Evolutionary conservation across 2,113 vertebrate species (phyloP).

Genomic region (Falcunculus frontatus): DNA sequence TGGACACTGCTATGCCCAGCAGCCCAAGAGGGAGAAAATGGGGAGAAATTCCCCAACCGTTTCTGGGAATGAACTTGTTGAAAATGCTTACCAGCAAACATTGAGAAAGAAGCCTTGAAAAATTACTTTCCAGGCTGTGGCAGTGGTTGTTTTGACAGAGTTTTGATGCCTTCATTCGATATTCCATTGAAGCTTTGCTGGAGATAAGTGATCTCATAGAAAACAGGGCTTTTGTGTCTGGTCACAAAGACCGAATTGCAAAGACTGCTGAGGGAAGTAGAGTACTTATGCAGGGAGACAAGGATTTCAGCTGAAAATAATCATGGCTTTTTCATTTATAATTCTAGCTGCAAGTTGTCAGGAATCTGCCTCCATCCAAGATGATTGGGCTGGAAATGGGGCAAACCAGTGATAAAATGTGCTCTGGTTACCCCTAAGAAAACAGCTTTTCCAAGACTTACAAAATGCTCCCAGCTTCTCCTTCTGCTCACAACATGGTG

Average conservation of each 20-base stretch:
- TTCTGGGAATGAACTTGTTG: neutral
- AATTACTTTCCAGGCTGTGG: neutral
- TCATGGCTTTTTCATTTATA: neutral
- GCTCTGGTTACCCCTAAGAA: neutral
- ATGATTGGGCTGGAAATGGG: neutral
- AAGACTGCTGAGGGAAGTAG: neutral
- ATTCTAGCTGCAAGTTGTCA: neutral
- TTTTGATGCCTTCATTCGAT: neutral
- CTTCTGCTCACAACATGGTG: neutral
- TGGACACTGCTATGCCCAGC: neutral
- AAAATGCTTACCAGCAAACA: neutral
- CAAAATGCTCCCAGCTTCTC: neutral
- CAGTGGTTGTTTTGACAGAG: neutral
- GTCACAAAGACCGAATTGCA: neutral
- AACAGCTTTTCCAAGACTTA: neutral
- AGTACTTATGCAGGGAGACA: neutral
- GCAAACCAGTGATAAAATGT: neutral
- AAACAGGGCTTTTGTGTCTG: conserved; percentile 24
- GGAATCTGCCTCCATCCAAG: neutral
- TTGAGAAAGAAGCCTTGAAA: neutral
- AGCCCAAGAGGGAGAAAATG: neutral
- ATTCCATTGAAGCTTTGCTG: neutral
- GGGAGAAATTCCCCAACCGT: neutral
- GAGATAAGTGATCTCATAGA: neutral
- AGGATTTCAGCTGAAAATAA: conserved; percentile 29